These are phyloP conservation scores for Hoplodrina ambigua DNA, from an alignment of 2,888 invertebrate species.

Conservation along the genomic window DNA sequence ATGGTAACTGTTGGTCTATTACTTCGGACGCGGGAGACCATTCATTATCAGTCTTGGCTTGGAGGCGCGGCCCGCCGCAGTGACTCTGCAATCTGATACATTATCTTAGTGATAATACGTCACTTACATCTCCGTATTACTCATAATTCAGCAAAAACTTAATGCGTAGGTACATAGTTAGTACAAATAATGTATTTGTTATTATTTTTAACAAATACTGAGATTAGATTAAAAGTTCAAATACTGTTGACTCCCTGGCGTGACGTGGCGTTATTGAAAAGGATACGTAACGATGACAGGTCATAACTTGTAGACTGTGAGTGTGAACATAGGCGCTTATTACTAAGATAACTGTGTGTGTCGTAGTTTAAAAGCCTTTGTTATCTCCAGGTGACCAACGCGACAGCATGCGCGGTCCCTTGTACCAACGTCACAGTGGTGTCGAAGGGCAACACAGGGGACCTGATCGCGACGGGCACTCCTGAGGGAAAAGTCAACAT, in stretches of 20 bases:
- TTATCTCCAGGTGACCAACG: constrained; percentile 92
- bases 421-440: constrained; percentile 89
- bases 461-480: constrained; percentile 90
- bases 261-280: constrained; percentile 25
- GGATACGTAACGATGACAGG: constrained; percentile 33
- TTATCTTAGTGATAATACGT: constrained; percentile 27
- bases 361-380: constrained; percentile 13
- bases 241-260: constrained; percentile 13
- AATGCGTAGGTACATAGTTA: background rate
- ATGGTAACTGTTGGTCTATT: constrained; percentile 17
- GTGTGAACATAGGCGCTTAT: constrained; percentile 18
- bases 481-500: constrained; percentile 93
- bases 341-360: constrained; percentile 6
- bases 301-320: background rate
- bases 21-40: background rate
- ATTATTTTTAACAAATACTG: constrained; percentile 8
- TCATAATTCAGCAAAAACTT: background rate
- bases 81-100: constrained; percentile 25
- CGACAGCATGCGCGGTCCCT: constrained; percentile 94
- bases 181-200: constrained; percentile 6
- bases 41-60: constrained; percentile 13
- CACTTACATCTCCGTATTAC: constrained; percentile 10
- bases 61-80: constrained; percentile 27
- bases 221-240: constrained; percentile 27
- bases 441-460: constrained; percentile 91